Conservation (phyloP, 2,797 vertebrate species). For the Poeciliopsis gracilis region DNA sequence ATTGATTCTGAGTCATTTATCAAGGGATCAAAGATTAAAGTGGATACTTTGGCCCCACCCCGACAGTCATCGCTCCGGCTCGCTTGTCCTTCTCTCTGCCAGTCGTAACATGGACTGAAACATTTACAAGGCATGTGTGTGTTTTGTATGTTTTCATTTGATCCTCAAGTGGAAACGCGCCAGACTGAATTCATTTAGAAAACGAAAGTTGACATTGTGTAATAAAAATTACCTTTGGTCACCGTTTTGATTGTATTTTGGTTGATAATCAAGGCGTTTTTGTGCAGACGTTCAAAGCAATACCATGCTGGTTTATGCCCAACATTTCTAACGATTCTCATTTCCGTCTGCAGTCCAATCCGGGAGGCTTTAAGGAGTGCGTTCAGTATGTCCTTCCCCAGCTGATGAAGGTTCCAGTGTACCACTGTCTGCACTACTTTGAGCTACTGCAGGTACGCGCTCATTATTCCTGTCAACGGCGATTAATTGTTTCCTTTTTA, state of each 20-base stretch:
- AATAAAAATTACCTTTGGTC: not conserved
- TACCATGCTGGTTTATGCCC: not conserved
- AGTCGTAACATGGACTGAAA: conserved; percentile 9
- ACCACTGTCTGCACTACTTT: conserved; percentile 99
- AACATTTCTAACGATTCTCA: not conserved
- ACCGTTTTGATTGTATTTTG: not conserved
- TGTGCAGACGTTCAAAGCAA: not conserved
- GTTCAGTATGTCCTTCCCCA: conserved; percentile 95
- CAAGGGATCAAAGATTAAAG: conserved; percentile 75
- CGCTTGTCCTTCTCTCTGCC: conserved; percentile 19
- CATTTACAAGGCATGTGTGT: not conserved
- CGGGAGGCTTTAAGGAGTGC: conserved; percentile 95
- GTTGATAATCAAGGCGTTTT: not conserved
- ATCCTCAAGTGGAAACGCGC: not conserved
- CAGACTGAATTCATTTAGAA: not conserved
- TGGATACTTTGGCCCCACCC: conserved; percentile 67
- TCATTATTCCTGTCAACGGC: not conserved
- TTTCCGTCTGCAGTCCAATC: conserved; percentile 85
- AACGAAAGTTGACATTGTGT: not conserved
- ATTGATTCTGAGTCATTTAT: conserved; percentile 78
- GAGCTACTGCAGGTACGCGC: conserved; percentile 92
- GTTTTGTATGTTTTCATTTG: not conserved
- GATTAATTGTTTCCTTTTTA: not conserved
- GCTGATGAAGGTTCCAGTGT: conserved; percentile 96
- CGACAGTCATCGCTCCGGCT: conserved; percentile 59